Evolutionary conservation across 2,888 invertebrate species (phyloP), one percentile per base, ranked within the genome.

Genomic region (Cataglyphis albicans): DNA sequence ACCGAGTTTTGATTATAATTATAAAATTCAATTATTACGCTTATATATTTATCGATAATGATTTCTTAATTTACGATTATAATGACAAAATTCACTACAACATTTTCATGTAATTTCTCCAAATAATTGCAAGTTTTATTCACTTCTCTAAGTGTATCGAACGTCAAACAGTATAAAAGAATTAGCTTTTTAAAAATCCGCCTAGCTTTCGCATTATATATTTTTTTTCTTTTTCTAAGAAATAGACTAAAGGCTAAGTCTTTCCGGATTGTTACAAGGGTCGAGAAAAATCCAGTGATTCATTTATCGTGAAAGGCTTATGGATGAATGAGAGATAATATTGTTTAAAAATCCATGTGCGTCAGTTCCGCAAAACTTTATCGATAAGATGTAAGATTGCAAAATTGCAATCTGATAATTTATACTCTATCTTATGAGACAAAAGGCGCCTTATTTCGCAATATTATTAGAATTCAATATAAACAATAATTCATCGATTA

Each of bases 351-450:
- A 48, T 48, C 12, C 15, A 6, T n/a, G n/a, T n/a, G 7, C n/a
- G 15, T 55, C 7, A 4, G 18, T 59, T 41, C n/a, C 1, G n/a
- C 10, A 25, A 72, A 73, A 29, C 29, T 74, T n/a, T n/a, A 61
- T 61, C 7, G 61, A 41, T 32, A 74, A 1, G 12, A 29, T 29
- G 29, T 29, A 29, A 15, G 59, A 41, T 74, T 41, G 32, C 21
- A 10, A 29, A 41, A 61, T 35, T n/a, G 5, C 63, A 63, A 63
- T 15, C 32, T n/a, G 41, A 63, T 63, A 74, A n/a, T 38, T 68
- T 57, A 73, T 29, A 41, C 61, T 74, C 9, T 44, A 44, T 32
- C 32, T 74, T 74, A 3, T 0, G 9, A 44, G 41, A 73, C 41
- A 63, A 63, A 52, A 52, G 15, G n/a, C 55, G 10, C 25, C 18